Base-by-base conservation (phyloP, 2,797 vertebrate genomes). In the Myotis vivesi region DNA sequence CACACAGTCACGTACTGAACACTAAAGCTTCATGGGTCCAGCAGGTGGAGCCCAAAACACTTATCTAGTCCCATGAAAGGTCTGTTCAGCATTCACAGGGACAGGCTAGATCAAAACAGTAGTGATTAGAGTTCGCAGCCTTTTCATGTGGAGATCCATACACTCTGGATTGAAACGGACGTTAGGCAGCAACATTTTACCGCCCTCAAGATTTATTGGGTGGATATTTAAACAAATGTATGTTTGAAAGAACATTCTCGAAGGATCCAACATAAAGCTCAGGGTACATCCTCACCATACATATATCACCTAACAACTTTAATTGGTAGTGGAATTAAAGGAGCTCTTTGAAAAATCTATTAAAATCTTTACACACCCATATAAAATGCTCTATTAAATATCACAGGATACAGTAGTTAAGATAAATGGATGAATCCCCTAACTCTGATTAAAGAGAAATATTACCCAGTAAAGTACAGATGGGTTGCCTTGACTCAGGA, bases 11-110 rank as follows among this genome's bases (percentile, higher is more conserved):
- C 11, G 19, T 49, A 55, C 71, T 44, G n/a, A 93, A 69, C 89
- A 49, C 7, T 9, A 30, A 80, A 30, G 20, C 41, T 83, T 36
- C 7, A 2, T 5, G 23, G 23, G 77, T 23, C 94, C 95, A 94
- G 87, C 79, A 97, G 93, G 96, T 83, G 88, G 95, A 88, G 94
- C 96, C 66, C 92, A 3, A 93, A 59, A 93, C 94, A 23, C 62
- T 88, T 81, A 59, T 66, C 81, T 77, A 33, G 93, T 51, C 28
- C 57, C 25, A 3, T 46, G 64, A 66, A 57, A 71, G 13, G 46
- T 38, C 76, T 72, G n/a, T 55, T 41, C 69, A 55, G 2, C 38
- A 57, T 15, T 91, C 55, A 80, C 2, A 44, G 22, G 22, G 57
- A 28, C 0, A n/a, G 51, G 25, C 62, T 73, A 5, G 23, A 64